Evolutionary conservation across 2,888 invertebrate species (phyloP).

Genomic region (Digitonthophagus gazella): DNA sequence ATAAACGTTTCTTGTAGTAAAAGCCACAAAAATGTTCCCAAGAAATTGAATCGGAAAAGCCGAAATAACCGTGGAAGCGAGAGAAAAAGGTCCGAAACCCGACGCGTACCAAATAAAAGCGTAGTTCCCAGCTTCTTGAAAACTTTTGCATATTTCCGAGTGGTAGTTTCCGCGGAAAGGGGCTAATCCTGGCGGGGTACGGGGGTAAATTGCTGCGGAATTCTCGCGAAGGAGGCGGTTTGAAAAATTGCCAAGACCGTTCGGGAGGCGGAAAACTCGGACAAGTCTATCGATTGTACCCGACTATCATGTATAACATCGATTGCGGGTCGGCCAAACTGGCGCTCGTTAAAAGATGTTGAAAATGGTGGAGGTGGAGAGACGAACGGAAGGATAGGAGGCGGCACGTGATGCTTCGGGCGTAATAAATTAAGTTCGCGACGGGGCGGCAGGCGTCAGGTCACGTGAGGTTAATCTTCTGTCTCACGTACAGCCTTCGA

Average conservation of each 20-base stretch:
- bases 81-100: not conserved
- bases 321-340: not conserved
- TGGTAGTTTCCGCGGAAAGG: not conserved
- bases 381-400: too few species aligned
- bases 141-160: not conserved
- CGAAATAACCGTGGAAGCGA: not conserved
- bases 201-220: not conserved
- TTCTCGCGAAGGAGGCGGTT: not conserved
- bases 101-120: not conserved
- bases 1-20: too few species aligned
- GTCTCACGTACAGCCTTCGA: conserved; percentile 13
- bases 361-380: not conserved
- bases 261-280: not conserved
- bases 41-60: not conserved
- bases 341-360: too few species aligned
- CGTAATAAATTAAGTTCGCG: conserved; percentile 8
- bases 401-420: too few species aligned
- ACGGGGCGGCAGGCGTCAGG: too few species aligned
- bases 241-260: not conserved
- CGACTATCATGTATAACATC: not conserved
- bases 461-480: conserved; percentile 17
- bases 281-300: not conserved
- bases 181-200: not conserved
- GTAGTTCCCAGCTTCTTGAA: not conserved
- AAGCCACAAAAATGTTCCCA: too few species aligned